Base-by-base conservation (phyloP, 2,113 vertebrate genomes). In the Numida meleagris region DNA sequence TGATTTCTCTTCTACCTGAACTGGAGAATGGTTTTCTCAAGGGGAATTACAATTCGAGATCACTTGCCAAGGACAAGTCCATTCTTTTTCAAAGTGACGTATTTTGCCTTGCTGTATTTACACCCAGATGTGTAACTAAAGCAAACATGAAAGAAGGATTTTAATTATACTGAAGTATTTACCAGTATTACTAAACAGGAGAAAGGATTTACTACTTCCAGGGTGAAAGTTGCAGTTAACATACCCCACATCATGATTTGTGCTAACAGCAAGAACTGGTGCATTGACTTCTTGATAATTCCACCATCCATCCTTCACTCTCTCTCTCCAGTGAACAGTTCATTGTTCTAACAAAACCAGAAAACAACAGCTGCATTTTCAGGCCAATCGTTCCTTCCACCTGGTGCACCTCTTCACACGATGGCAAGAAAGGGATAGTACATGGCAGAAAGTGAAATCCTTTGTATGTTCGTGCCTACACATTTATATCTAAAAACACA, bases 1-100 rank as follows among this genome's bases (percentile, higher is more conserved):
- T 94, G 88, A 97, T 97, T 95, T 89, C 82, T 45, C 45, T 80
- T 68, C 55, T 61, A 72, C 45, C 36, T 94, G 81, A 94, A 72
- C 38, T 79, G 57, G 6, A 80, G 61, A 59, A 51, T 46, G 77
- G 57, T 92, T 96, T 97, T 95, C 91, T 96, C 81, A 46, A 88
- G 88, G 79, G 66, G 89, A 85, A 90, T 94, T 88, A 91, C 38
- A 93, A 62, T 58, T 90, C n/a, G 19, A 92, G 86, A 93, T 82
- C 76, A 81, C 62, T 87, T 75, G 89, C 29, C 73, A 91, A 95
- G 74, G 82, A 76, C 82, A 86, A 74, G 33, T 78, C 50, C 53
- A 12, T 18, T 75, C 40, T 48, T 83, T 68, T 33, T 14, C 55
- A 73, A 24, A 82, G 40, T 58, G 43, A 65, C 38, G 12, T 36